Evolutionary conservation across 2,888 invertebrate genomes (phyloP).

Genomic region (Tinea pellionella): DNA sequence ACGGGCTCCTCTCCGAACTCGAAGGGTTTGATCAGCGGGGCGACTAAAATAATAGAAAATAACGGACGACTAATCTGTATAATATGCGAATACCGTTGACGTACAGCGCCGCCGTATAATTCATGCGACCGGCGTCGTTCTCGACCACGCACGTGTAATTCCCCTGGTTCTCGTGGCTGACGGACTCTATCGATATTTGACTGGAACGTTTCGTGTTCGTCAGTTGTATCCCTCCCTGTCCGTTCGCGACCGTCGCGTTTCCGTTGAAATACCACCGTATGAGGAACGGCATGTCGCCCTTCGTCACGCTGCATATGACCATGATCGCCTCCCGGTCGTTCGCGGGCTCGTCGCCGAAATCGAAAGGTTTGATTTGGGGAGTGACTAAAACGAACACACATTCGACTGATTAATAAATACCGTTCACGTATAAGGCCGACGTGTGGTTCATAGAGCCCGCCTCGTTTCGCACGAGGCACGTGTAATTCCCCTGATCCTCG

Average conservation of each 20-base stretch:
- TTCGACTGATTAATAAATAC: constrained; percentile 46
- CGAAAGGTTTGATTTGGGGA: constrained; percentile 22
- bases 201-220: constrained; percentile 65
- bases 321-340: constrained; percentile 76
- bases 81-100: constrained; percentile 69
- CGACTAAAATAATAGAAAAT: constrained; percentile 22
- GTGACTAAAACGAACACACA: constrained; percentile 70
- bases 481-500: constrained; percentile 72
- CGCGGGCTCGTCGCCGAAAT: constrained; percentile 74
- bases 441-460: constrained; percentile 73
- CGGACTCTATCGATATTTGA: constrained; percentile 72
- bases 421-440: constrained; percentile 75
- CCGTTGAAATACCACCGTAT: constrained; percentile 77
- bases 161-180: constrained; percentile 73
- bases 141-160: constrained; percentile 73
- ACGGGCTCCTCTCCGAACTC: constrained; percentile 79
- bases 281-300: constrained; percentile 77
- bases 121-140: constrained; percentile 69
- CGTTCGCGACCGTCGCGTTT: constrained; percentile 43
- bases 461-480: constrained; percentile 72
- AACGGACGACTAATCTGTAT: constrained; percentile 6
- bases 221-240: constrained; percentile 53
- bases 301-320: constrained; percentile 72
- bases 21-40: constrained; percentile 82
- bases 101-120: constrained; percentile 64